Conservation (phyloP, 1,140 invertebrate genomes). For the Brachionus rotundiformis region DNA sequence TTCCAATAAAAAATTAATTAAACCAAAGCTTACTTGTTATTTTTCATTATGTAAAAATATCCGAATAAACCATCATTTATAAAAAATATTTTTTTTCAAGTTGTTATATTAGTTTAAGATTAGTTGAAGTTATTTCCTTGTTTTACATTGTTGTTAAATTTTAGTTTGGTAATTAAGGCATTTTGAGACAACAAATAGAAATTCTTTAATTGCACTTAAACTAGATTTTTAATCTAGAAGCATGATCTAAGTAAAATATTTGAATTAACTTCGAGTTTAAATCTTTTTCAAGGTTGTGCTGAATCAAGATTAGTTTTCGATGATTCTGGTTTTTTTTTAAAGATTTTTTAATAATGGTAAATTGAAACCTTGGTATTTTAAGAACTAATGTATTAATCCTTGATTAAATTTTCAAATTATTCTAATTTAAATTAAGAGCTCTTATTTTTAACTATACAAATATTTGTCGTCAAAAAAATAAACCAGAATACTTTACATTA, state of each 20-base stretch:
- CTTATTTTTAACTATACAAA: neutral
- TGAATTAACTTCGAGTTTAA: neutral
- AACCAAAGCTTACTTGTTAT: neutral
- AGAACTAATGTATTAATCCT: constrained; percentile 6
- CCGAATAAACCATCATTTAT: neutral
- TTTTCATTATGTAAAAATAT: constrained; percentile 29
- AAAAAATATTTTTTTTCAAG: neutral
- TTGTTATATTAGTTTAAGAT: neutral
- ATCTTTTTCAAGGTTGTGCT: neutral
- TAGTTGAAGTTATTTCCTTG: neutral
- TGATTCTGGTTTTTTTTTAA: neutral
- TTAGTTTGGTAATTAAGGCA: neutral
- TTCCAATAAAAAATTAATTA: neutral
- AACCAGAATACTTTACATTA: neutral
- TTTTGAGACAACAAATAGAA: neutral
- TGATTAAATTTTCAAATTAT: constrained; percentile 4
- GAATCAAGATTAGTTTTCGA: neutral
- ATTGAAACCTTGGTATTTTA: constrained; percentile 2
- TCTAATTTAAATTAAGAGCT: neutral
- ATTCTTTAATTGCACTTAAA: constrained; percentile 18
- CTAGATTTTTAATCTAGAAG: constrained; percentile 35
- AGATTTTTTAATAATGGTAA: neutral
- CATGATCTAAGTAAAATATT: constrained; percentile 42
- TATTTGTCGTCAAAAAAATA: neutral
- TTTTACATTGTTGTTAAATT: constrained; percentile 41